Conservation (phyloP, 1,140 invertebrate species). For the Aphis gossypii region DNA sequence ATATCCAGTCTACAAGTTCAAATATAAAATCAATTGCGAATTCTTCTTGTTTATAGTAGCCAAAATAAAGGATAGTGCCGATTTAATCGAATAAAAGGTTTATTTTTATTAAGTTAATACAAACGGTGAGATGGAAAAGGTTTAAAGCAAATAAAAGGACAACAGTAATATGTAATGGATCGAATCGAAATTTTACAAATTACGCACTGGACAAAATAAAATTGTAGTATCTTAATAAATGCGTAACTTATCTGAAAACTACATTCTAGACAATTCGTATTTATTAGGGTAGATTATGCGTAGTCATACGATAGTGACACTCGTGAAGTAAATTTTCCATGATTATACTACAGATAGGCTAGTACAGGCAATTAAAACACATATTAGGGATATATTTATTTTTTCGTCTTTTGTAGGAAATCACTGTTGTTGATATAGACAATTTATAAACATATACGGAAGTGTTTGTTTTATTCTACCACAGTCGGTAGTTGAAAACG, state of each 20-base stretch:
- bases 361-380: neutral
- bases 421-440: neutral
- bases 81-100: constrained; percentile 18
- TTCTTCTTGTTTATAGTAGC: neutral
- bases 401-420: neutral
- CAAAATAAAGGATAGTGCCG: neutral
- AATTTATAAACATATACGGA: neutral
- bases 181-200: constrained; percentile 2
- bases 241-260: neutral
- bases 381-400: neutral
- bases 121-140: neutral
- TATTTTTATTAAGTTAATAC: constrained; percentile 15
- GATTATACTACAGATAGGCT: neutral
- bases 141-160: neutral
- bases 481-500: neutral
- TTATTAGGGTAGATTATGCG: neutral
- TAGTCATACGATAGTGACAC: neutral
- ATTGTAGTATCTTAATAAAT: neutral
- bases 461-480: neutral
- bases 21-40: neutral
- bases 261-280: neutral
- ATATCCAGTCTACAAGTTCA: neutral
- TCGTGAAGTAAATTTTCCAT: neutral
- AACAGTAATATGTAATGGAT: neutral
- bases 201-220: neutral